Evolutionary conservation across 1,140 invertebrate species (phyloP).

Genomic region (Drosophila jambulina): DNA sequence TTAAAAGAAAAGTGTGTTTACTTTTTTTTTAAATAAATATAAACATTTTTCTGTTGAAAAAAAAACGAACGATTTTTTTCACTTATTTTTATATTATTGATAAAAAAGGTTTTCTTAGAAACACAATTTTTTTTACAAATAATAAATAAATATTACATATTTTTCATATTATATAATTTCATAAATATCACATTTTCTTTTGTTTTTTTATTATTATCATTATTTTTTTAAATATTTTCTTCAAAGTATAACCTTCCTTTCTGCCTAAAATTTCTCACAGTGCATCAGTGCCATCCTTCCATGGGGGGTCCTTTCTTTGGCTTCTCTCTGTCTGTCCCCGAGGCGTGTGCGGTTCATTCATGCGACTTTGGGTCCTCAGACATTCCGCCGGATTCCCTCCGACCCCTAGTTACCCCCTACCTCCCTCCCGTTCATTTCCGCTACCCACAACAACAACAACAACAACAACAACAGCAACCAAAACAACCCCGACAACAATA

Average conservation of each 20-base stretch:
- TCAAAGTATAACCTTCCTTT: background rate
- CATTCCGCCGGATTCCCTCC: conserved; percentile 49
- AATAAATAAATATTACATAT: too few relatives aligned
- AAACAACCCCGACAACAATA: conserved; percentile 40
- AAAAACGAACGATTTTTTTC: too few relatives aligned
- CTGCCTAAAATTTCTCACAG: background rate
- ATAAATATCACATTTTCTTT: background rate
- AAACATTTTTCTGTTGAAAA: too few relatives aligned
- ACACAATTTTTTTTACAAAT: too few relatives aligned
- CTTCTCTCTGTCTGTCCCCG: conserved; percentile 23
- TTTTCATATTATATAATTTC: too few relatives aligned
- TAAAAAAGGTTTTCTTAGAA: too few relatives aligned
- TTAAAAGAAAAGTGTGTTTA: too few relatives aligned
- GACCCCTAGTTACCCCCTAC: background rate
- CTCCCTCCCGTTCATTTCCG: conserved; percentile 5
- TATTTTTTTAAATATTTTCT: background rate
- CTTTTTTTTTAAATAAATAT: too few relatives aligned
- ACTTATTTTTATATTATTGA: too few relatives aligned
- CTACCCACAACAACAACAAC: conserved; percentile 8
- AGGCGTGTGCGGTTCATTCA: conserved; percentile 64
- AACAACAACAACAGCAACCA: conserved; percentile 12
- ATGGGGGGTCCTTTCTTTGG: conserved; percentile 11
- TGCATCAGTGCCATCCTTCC: conserved; percentile 5
- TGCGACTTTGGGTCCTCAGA: conserved; percentile 53
- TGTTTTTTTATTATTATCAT: background rate